These are phyloP conservation scores for Nomada flava DNA, from an alignment of 2,888 invertebrate genomes.

Conservation along the genomic window DNA sequence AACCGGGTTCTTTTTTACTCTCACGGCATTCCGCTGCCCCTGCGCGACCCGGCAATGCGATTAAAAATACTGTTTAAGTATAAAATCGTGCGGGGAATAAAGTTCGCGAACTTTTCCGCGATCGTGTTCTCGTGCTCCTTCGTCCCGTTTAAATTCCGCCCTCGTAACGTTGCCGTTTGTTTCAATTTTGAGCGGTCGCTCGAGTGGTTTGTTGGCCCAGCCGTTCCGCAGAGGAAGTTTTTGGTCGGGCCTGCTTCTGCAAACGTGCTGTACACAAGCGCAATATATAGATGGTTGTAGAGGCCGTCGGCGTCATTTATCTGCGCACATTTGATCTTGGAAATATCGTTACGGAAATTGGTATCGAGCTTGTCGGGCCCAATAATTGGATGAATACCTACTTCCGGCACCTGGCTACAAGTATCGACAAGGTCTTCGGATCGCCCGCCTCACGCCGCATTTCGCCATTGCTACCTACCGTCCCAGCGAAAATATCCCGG, in stretches of 20 bases:
- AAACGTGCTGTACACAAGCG: not conserved
- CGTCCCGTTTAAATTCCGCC: not conserved
- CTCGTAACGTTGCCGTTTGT: slow-evolving; percentile 4
- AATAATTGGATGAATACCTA: slow-evolving; percentile 71
- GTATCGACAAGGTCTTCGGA: slow-evolving; percentile 8
- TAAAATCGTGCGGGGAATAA: not conserved
- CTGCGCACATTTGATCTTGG: slow-evolving; percentile 62
- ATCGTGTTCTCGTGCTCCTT: not conserved
- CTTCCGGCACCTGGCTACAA: slow-evolving; percentile 59
- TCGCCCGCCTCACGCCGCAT: not conserved
- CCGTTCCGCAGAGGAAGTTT: slow-evolving; percentile 1
- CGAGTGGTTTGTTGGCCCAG: not conserved
- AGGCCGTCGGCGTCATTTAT: slow-evolving; percentile 20
- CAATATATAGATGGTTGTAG: not conserved
- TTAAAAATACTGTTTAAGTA: not conserved
- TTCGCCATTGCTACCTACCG: not conserved
- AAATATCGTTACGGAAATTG: slow-evolving; percentile 74
- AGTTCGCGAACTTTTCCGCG: not conserved
- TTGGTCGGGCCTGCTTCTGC: not conserved
- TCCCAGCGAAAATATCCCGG: not conserved
- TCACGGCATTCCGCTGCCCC: not conserved
- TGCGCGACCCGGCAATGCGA: not conserved
- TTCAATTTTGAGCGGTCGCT: not conserved
- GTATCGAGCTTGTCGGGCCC: slow-evolving; percentile 61
- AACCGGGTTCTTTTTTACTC: not conserved